Conservation (phyloP, 2,888 invertebrate genomes). For the Thereva unica region DNA sequence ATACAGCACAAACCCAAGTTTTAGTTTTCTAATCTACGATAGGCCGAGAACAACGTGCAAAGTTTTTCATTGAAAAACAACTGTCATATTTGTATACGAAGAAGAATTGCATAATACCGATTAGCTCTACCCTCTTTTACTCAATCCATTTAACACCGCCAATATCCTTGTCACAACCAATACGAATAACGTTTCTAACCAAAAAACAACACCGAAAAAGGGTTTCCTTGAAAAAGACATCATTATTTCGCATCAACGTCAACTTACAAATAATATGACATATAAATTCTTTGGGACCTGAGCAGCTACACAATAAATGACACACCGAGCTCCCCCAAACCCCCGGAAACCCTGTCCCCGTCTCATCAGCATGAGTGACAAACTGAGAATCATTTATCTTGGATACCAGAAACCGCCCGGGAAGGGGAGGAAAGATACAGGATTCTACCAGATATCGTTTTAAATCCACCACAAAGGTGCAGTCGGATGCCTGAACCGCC, state of each 20-base stretch:
- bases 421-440: not conserved
- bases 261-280: slow-evolving; percentile 19
- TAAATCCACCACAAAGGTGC: not conserved
- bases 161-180: too few relatives aligned
- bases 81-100: too few relatives aligned
- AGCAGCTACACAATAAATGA: slow-evolving; percentile 14
- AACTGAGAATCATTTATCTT: slow-evolving; percentile 32
- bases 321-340: not conserved
- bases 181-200: too few relatives aligned
- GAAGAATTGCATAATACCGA: too few relatives aligned
- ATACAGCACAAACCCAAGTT: too few relatives aligned
- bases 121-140: too few relatives aligned
- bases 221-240: slow-evolving; percentile 17
- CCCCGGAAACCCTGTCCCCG: not conserved
- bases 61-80: too few relatives aligned
- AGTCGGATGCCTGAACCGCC: not conserved
- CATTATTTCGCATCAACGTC: slow-evolving; percentile 31
- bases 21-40: too few relatives aligned
- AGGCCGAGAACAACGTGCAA: too few relatives aligned
- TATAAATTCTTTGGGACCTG: slow-evolving; percentile 16
- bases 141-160: too few relatives aligned
- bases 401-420: not conserved
- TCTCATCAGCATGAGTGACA: slow-evolving; percentile 24
- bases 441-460: not conserved
- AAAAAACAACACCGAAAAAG: slow-evolving; percentile 9